Conservation (phyloP, 2,797 vertebrate species). For the Carapus acus region DNA sequence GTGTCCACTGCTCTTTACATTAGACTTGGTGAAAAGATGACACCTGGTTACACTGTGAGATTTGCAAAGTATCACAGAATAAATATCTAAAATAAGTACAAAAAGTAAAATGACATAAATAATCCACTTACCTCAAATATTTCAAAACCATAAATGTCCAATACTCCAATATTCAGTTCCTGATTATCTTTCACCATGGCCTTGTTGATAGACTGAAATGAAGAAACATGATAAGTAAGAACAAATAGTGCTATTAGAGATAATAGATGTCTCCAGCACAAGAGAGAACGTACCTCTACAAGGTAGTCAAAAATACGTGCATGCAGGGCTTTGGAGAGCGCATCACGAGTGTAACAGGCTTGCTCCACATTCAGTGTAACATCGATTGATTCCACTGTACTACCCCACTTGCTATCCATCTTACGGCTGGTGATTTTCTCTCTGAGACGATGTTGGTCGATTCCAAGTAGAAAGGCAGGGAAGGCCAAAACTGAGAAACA, state of each 20-base stretch:
- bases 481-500: constrained; percentile 85
- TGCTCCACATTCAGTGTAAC: constrained; percentile 98
- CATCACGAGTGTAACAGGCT: constrained; percentile 93
- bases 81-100: no score
- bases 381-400: constrained; percentile 88
- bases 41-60: no score
- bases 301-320: constrained; percentile 89
- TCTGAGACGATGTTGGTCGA: constrained; percentile 87
- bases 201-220: constrained; percentile 91
- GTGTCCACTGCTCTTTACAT: no score
- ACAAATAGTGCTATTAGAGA: no score
- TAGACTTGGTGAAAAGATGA: no score
- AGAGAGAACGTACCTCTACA: constrained; percentile 81
- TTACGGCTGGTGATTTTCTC: constrained; percentile 96
- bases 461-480: constrained; percentile 92
- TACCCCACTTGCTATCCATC: constrained; percentile 99
- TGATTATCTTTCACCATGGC: constrained; percentile 95
- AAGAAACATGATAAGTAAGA: constrained; percentile 7
- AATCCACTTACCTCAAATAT: constrained; percentile 94
- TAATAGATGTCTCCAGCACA: neutral
- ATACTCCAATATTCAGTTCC: constrained; percentile 90
- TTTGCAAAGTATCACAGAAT: no score
- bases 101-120: no score
- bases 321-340: constrained; percentile 92
- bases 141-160: constrained; percentile 99